These are phyloP conservation scores for Halcyon chelicuti DNA, from an alignment of 2,797 vertebrate species.

Conservation along the genomic window DNA sequence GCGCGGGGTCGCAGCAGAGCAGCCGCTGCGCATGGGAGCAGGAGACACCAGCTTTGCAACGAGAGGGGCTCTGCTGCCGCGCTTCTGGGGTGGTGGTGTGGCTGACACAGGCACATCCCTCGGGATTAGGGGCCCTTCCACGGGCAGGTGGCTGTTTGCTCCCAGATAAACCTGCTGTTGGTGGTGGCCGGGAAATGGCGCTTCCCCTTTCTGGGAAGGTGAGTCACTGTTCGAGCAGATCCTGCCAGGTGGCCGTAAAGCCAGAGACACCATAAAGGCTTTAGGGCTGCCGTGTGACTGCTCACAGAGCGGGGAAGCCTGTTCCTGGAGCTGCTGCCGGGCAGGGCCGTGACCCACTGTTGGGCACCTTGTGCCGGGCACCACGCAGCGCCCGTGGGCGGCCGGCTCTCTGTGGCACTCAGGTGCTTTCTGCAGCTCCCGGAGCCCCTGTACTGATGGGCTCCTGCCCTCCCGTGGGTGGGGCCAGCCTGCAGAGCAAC, in stretches of 20 bases:
- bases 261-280: not conserved
- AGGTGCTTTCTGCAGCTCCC: too few relatives aligned
- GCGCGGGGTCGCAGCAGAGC: not conserved
- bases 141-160: not conserved
- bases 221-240: slow-evolving; percentile 53
- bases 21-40: accelerated
- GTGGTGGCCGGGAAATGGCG: not conserved
- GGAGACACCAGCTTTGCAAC: accelerated
- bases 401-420: not conserved
- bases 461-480: accelerated
- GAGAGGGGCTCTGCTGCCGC: not conserved
- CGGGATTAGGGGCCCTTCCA: not conserved
- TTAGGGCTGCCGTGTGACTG: not conserved
- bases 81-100: not conserved
- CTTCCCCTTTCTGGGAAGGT: slow-evolving; percentile 65
- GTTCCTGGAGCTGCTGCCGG: not conserved
- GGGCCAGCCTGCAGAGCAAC: accelerated
- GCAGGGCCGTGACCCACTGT: not conserved
- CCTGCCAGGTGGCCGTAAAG: slow-evolving; percentile 28
- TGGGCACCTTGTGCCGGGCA: not conserved
- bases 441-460: accelerated
- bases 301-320: not conserved
- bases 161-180: not conserved
- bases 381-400: accelerated
- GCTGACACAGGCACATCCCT: not conserved